Evolutionary conservation across 2,888 invertebrate genomes (phyloP), one percentile per base, ranked within the genome.

Genomic region (Archips crataeganus): DNA sequence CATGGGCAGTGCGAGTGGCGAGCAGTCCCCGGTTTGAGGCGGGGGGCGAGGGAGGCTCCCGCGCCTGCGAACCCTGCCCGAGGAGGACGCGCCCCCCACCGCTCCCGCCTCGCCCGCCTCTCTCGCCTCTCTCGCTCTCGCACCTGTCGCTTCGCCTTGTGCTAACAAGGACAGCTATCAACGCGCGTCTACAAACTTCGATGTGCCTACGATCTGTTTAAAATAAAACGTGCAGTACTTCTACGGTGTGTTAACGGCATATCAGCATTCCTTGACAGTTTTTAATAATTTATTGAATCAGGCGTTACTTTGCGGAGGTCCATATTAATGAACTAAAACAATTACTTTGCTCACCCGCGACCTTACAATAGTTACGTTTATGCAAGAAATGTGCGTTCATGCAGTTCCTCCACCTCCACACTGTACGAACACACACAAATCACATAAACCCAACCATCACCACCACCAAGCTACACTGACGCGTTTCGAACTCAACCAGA

Each of bases 1-100:
- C 84, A 94, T 93, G 79, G 92, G 91, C 3, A 92, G 93, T 74
- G 93, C 91, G 2, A 94, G 94, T 80, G 94, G 94, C 0, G 93
- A 94, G 8, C 93, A 93, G 80, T 94, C 94, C 34, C 94, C 94
- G 4, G 95, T 95, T 84, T 95, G 95, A 95, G 94, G 85, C 69
- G 92, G 83, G 85, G 88, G 90, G 94, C 94, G 94, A 94, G 95
- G 90, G 94, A 92, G 93, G 93, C 87, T 90, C 75, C 82, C 85
- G 83, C 93, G 92, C 87, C 91, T 94, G 87, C 90, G 89, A 84
- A 93, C 93, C 77, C 84, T 93, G 80, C 88, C 90, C 72, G 94
- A 93, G 86, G 94, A 94, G 84, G 93, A 93, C 80, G 84, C 81
- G 74, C 78, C 84, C 67, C 77, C 54, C 39, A 83, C 84, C 77